Evolutionary conservation across 2,113 vertebrate species (phyloP), one percentile per base, ranked within the genome.

Genomic region (Zosterops borbonicus): DNA sequence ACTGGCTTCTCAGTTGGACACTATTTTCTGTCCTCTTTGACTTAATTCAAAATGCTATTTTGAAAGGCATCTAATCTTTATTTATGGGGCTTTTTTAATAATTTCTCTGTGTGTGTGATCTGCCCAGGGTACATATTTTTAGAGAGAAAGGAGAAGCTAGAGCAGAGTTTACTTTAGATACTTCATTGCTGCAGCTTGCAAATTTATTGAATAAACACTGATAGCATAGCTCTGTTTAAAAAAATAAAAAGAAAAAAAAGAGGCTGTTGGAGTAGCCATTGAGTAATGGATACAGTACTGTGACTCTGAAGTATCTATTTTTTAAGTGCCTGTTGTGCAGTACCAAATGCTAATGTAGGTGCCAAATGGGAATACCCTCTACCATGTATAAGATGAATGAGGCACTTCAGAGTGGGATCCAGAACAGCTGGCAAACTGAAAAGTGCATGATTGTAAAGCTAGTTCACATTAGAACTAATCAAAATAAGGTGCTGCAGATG

Each of bases 361-460:
- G 64, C 52, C 47, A 74, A 89, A 59, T 82, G 81, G 80, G 81
- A 94, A 87, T 96, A 87, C 39, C 33, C 35, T 96, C 33, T 81
- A 42, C 64, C 12, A 39, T 55, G 68, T 58, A 8, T 49, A 71
- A 78, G 69, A 81, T 78, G 89, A 89, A 87, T 67, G 80, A 92
- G 60, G 39, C 52, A 37, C 56, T 87, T 89, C 46, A 69, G 56
- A 81, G 52, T 39, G 56, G 81, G 73, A 82, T 78, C 60, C 81
- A 78, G 70, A 95, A 87, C 73, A 92, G 77, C 50, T 91, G 83
- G 73, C 77, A 83, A 63, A 83, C 46, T 87, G 69, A 78, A 33
- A 83, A 94, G 59, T 92, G 60, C 42, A 21, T 68, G 63, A 60
- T 75, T 79, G 49, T 94, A 91, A 89, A 81, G 42, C 47, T 91